Base-by-base conservation (phyloP, 1,140 invertebrate species). In the Gonatopus flavifemur region DNA sequence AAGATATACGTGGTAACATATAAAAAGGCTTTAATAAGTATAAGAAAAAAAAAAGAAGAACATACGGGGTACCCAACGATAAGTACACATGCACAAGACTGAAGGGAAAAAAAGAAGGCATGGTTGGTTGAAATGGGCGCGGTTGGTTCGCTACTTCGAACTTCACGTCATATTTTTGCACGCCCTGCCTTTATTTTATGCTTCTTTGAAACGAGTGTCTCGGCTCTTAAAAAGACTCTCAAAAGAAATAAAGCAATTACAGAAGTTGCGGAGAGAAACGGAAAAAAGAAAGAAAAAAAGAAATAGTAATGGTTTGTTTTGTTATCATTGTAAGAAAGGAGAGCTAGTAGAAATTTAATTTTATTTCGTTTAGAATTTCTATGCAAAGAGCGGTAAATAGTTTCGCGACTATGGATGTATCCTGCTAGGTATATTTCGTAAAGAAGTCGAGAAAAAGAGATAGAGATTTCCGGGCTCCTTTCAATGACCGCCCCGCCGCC, bases 391-490 rank as follows among this genome's bases (percentile, higher is more conserved):
- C 36, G 36, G 18, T 48, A 37, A 21, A 25, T 39, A 48, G 44
- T 39, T 48, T 52, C 13, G 28, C 19, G 54, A 42, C 32, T 3
- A 33, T 13, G n/a, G 13, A 33, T 36, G 16, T 36, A 18, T 18
- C 16, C 2, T 3, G 13, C 7, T 2, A 7, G 5, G 18, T 36
- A 12, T 15, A 15, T 13, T 35, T n/a, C n/a, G n/a, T n/a, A n/a
- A n/a, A n/a, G 10, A n/a, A n/a, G 13, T 15, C 13, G 32, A 35
- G 13, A 1, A 15, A 0, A 35, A 15, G 44, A 43, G 59, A 60
- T 51, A 55, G 57, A 60, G 57, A 60, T 61, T 61, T 61, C 57
- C 59, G 59, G 57, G 38, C 59, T 61, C 48, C 52, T 61, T 61
- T 61, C 59, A 50, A 60, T 33, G 45, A 49, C 28, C 48, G 44